Conservation (phyloP, 2,113 vertebrate genomes). For the Oxygymnocypris stewartii region DNA sequence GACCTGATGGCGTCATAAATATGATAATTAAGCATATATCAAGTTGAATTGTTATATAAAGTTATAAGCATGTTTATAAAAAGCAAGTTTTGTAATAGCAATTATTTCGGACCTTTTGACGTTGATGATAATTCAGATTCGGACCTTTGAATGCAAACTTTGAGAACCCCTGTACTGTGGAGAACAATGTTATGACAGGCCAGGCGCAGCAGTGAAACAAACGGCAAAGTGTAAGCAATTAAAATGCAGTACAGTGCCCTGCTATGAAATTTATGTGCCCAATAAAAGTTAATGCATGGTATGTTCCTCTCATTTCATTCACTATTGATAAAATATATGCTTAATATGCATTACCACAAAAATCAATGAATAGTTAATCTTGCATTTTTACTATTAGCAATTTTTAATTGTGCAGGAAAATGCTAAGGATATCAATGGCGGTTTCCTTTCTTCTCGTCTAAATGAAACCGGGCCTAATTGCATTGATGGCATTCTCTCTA, state of each 20-base stretch:
- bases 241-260: constrained; percentile 11
- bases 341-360: constrained; percentile 14
- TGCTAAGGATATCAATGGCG: constrained; percentile 19
- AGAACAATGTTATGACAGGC: constrained; percentile 24
- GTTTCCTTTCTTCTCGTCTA: background rate
- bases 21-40: no score
- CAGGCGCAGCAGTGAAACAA: constrained; percentile 12
- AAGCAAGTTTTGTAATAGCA: no score
- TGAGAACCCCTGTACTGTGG: no score
- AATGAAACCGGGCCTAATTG: background rate
- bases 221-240: background rate
- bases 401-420: constrained; percentile 21
- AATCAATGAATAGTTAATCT: constrained; percentile 13
- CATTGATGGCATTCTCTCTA: constrained; percentile 5
- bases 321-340: background rate
- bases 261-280: constrained; percentile 9
- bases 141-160: no score
- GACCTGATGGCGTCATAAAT: no score
- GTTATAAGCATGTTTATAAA: no score
- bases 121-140: no score
- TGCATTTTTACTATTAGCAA: constrained; percentile 21
- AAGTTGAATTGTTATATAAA: no score
- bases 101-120: no score
- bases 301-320: background rate
- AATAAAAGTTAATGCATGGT: constrained; percentile 5